Base-by-base conservation (phyloP, 1,140 invertebrate species). In the Drosophila mayri region DNA sequence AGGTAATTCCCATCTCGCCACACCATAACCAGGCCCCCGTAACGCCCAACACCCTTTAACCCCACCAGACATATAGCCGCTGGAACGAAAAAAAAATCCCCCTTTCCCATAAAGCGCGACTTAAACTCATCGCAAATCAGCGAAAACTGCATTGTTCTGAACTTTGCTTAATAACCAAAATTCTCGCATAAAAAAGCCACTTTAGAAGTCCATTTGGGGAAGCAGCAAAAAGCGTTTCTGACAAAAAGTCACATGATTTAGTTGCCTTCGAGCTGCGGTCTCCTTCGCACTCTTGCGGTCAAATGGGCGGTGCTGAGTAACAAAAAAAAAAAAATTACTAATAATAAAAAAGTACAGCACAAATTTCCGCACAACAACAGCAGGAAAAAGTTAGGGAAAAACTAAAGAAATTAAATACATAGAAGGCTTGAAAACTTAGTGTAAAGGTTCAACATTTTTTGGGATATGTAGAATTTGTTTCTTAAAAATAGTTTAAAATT, bases 191-290 rank as follows among this genome's bases (percentile, higher is more conserved):
- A 70, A 50, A 52, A 73, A 80, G 63, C 60, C 58, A 40, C 37
- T 71, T 72, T 72, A 50, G 52, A 65, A 72, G 61, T 50, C 60
- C 59, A 66, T 57, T 65, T 74, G n/a, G 41, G 55, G 47, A 47
- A 38, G 52, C 30, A 46, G 52, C 52, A 81, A 70, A 44, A 67
- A 58, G 61, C 30, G 22, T 52, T 54, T 73, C 46, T 41, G 41
- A 38, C 65, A 87, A 87, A 87, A 80, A 87, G 80, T 87, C 83
- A 87, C 83, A 87, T 87, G 83, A 87, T 88, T 87, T 83, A 80
- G 79, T 79, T 88, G 71, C 67, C 78, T 70, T 76, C 72, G 28
- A 40, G 58, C n/a, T 18, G 40, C 35, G 38, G 38, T 52, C 61
- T 30, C 72, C 30, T 38, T 58, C 73, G 9, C 61, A 58, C 61